Evolutionary conservation across 2,888 invertebrate genomes (phyloP), one percentile per base, ranked within the genome.

Genomic region (Lysandra bellargus): DNA sequence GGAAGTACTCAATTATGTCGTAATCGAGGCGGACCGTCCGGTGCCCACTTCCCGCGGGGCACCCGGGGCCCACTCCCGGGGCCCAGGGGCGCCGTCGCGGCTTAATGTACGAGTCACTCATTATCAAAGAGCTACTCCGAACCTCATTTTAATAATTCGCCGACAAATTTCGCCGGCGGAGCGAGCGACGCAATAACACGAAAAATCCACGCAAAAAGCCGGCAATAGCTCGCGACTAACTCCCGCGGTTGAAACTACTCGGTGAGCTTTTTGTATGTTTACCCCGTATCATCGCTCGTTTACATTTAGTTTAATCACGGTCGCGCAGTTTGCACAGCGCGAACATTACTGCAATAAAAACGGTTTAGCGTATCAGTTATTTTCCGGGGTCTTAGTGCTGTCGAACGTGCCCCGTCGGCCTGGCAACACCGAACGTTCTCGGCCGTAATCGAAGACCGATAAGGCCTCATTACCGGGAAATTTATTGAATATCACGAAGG

Each of bases 1-100:
- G 90, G 91, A 91, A 90, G 89, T 87, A 89, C 91, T 92, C 89
- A 91, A 92, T 92, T 91, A 91, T 84, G 85, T 87, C 88, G 88
- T 90, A 91, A 90, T 89, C 89, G 88, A 86, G 87, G 87, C 86
- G 81, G 80, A 78, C 81, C 81, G 85, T 85, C 86, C 86, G 87
- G 86, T 81, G 79, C 83, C 82, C 78, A 80, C 80, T 78, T 80
- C 78, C 81, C 78, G 78, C 78, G 80, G 72, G 87, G 86, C 80
- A 79, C 80, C 76, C 73, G 81, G 80, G 64, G 64, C 64, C 3
- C 81, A 85, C 80, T 79, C 79, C 78, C 81, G 69, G 17, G 69
- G 69, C 69, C 30, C 30, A 3, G 9, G 78, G 77, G 49, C 75
- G 80, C 64, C 69, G 69, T 79, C 79, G 76, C 76, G 77, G 79